These are phyloP conservation scores for Myodes glareolus DNA, from an alignment of 2,113 vertebrate species.

Conservation along the genomic window DNA sequence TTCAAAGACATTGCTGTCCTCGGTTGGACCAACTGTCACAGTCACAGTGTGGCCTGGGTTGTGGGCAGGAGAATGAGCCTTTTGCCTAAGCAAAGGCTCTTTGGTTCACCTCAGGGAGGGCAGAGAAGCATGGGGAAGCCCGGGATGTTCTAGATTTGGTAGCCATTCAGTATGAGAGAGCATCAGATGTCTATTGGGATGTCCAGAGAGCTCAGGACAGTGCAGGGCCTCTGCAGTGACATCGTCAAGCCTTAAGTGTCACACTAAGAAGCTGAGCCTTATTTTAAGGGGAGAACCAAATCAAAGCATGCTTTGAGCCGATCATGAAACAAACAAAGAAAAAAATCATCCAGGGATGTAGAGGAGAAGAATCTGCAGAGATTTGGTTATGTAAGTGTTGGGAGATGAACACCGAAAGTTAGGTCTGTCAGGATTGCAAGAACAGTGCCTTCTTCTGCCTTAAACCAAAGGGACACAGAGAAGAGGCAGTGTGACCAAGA, in stretches of 20 bases:
- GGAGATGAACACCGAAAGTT: neutral
- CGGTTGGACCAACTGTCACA: no score
- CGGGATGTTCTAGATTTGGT: neutral
- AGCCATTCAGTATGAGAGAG: neutral
- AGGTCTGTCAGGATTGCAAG: neutral
- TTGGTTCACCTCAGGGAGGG: neutral
- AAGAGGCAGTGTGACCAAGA: neutral
- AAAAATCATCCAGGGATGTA: neutral
- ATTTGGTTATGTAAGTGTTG: neutral
- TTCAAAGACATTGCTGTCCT: neutral
- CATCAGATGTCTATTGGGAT: neutral
- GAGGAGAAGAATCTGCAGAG: neutral
- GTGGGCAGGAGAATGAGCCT: neutral
- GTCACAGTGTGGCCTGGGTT: rapidly evolving
- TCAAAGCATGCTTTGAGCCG: neutral
- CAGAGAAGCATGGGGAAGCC: neutral
- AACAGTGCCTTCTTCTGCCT: neutral
- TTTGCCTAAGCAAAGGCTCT: neutral
- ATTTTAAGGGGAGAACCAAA: neutral
- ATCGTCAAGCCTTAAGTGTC: neutral
- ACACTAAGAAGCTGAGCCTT: neutral
- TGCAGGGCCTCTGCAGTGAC: neutral
- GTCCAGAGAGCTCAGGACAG: neutral
- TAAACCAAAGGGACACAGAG: neutral
- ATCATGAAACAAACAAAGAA: neutral